Conservation (phyloP, 2,888 invertebrate genomes). For the Xiphydria camelus region DNA sequence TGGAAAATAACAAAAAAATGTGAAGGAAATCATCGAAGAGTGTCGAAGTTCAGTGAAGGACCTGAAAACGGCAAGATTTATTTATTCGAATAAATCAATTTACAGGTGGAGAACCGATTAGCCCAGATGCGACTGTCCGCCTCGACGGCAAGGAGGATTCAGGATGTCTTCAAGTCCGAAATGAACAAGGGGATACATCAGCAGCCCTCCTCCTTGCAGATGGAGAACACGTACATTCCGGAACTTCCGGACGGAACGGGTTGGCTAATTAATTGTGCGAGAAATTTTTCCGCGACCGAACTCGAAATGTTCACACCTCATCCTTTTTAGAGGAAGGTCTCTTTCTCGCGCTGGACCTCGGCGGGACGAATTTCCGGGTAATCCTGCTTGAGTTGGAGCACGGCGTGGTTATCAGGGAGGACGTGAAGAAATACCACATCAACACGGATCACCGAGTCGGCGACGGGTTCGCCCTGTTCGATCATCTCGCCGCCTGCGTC, state of each 20-base stretch:
- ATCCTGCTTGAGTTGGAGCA: slow-evolving; percentile 66
- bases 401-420: slow-evolving; percentile 63
- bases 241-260: slow-evolving; percentile 73
- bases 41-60: too few species aligned
- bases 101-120: slow-evolving; percentile 44
- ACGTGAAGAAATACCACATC: slow-evolving; percentile 68
- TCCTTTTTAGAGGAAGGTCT: slow-evolving; percentile 65
- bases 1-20: too few species aligned
- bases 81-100: too few species aligned
- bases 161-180: slow-evolving; percentile 66
- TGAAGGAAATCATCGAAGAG: too few species aligned
- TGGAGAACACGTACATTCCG: slow-evolving; percentile 79
- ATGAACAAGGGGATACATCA: slow-evolving; percentile 67
- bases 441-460: slow-evolving; percentile 66
- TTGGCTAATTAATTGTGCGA: too few species aligned
- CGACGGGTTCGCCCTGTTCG: slow-evolving; percentile 69
- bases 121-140: slow-evolving; percentile 53
- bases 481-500: slow-evolving; percentile 77
- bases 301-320: neutral
- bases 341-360: slow-evolving; percentile 77
- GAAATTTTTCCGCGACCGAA: too few species aligned
- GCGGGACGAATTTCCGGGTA: slow-evolving; percentile 81
- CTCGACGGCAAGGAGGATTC: slow-evolving; percentile 61
- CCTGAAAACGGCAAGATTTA: too few species aligned
- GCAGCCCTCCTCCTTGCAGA: slow-evolving; percentile 70